phyloP scores from a whole-genome alignment of 2,797 vertebrate genomes.

The Danio choprae region DNA sequence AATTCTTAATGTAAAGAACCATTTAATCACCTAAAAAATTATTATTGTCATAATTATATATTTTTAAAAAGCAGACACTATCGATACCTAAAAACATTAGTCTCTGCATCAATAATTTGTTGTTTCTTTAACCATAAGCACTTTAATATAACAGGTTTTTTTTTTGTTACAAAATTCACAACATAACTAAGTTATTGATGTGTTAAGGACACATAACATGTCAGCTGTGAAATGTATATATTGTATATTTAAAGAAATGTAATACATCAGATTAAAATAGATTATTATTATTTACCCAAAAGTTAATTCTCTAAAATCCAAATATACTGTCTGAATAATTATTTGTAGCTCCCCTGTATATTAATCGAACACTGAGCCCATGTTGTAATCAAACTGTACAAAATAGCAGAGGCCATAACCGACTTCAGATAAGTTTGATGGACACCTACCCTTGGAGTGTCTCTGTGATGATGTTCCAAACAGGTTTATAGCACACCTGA shows the following conservation, averaged over 20 bases:
- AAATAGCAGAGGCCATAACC: slow-evolving; percentile 1
- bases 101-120: not conserved
- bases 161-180: not conserved
- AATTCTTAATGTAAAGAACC: no score
- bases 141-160: not conserved
- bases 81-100: not conserved
- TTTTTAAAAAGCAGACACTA: not conserved
- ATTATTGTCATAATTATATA: not conserved
- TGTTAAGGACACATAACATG: not conserved
- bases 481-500: slow-evolving; percentile 41
- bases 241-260: no score
- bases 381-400: slow-evolving; percentile 8
- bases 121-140: not conserved
- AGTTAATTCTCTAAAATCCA: not conserved
- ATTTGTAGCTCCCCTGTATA: slow-evolving; percentile 4
- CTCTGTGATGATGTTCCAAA: slow-evolving; percentile 47
- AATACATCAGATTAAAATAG: no score
- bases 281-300: not conserved
- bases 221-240: not conserved
- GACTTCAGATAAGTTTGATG: slow-evolving; percentile 44
- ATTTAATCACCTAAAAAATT: not conserved
- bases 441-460: slow-evolving; percentile 40
- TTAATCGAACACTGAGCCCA: slow-evolving; percentile 3
- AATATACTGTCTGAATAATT: not conserved
- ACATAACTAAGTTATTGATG: not conserved